These are phyloP conservation scores for Gymnobelideus leadbeateri DNA, from an alignment of 2,113 vertebrate species.

Conservation along the genomic window DNA sequence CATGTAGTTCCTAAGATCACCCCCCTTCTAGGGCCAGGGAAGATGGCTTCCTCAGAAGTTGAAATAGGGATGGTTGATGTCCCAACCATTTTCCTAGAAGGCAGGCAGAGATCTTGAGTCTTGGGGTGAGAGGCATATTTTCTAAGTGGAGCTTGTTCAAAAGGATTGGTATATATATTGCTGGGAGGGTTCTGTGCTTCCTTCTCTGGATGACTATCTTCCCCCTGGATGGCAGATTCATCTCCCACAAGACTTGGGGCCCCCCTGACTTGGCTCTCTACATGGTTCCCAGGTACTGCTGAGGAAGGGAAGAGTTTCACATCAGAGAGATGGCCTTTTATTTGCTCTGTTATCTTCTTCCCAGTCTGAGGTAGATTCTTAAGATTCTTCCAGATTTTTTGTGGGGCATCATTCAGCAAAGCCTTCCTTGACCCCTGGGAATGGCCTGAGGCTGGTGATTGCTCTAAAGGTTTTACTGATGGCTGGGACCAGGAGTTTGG, in stretches of 20 bases:
- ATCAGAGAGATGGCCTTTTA: background rate
- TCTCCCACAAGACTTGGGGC: background rate
- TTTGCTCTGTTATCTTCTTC: slow-evolving; percentile 33
- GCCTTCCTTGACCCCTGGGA: background rate
- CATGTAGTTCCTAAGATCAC: background rate
- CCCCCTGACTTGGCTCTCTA: background rate
- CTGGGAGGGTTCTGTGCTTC: background rate
- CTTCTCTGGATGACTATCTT: background rate
- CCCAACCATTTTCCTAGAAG: background rate
- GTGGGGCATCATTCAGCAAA: background rate
- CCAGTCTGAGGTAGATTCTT: slow-evolving; percentile 11
- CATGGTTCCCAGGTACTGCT: background rate
- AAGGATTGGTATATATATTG: background rate
- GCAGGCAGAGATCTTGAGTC: background rate
- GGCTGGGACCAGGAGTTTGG: background rate
- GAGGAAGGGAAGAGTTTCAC: background rate
- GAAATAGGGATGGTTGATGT: background rate
- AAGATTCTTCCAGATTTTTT: slow-evolving; percentile 65
- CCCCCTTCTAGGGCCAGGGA: background rate
- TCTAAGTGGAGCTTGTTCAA: background rate
- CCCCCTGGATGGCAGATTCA: background rate
- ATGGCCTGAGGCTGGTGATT: background rate
- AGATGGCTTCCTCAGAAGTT: slow-evolving; percentile 21
- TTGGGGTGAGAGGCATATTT: background rate
- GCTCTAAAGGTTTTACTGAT: background rate